phyloP scores from a whole-genome alignment of 2,113 vertebrate genomes.

The Conger conger region DNA sequence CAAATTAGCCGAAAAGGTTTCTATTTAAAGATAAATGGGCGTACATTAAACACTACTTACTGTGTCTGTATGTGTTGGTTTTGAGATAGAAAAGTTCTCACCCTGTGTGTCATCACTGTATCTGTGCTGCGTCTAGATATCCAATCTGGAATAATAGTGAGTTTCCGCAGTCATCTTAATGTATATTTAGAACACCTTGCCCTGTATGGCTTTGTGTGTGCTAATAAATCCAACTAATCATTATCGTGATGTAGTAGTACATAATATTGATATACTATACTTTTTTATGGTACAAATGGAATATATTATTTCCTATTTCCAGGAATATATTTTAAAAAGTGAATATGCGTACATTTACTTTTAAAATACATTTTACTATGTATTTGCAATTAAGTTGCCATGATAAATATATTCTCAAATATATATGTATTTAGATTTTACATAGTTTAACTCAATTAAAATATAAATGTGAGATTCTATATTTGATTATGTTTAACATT shows the following conservation, averaged over 20 bases:
- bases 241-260: background rate
- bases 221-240: background rate
- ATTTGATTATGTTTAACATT: no score
- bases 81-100: no score
- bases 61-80: background rate
- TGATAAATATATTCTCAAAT: background rate
- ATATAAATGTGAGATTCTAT: no score
- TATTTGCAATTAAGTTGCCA: no score
- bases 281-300: background rate
- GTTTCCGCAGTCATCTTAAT: background rate
- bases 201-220: background rate
- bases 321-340: background rate
- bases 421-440: no score
- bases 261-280: no score
- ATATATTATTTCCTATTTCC: background rate
- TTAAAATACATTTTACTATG: background rate
- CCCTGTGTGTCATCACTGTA: background rate
- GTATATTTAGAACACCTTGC: background rate
- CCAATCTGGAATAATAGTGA: background rate
- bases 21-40: no score
- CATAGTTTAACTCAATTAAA: no score
- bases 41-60: no score
- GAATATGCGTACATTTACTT: background rate
- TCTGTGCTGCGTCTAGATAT: background rate
- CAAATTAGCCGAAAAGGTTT: background rate